phyloP scores from a whole-genome alignment of 2,888 invertebrate genomes.

The Aquatica leii region DNA sequence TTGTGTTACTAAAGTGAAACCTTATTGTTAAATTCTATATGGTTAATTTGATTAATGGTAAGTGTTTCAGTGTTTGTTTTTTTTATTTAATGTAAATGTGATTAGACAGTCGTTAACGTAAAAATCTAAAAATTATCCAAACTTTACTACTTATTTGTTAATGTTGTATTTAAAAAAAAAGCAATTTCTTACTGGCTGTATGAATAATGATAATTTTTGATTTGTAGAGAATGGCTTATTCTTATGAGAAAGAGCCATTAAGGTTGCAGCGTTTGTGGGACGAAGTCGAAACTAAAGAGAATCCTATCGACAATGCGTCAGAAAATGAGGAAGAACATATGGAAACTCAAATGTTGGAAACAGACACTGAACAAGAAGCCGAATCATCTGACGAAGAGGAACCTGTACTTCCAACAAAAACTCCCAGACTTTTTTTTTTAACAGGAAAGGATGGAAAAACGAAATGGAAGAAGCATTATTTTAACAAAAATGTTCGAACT shows the following conservation, averaged over 20 bases:
- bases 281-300: too few species aligned
- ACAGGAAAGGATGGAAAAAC: not conserved
- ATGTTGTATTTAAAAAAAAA: too few species aligned
- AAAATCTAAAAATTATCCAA: too few species aligned
- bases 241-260: not conserved
- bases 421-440: not conserved
- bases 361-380: not conserved
- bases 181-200: too few species aligned
- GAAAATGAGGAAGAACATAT: too few species aligned
- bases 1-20: not conserved
- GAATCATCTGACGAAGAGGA: not conserved
- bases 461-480: not conserved
- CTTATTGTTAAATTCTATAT: not conserved
- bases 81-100: not conserved
- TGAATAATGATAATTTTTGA: too few species aligned
- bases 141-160: too few species aligned
- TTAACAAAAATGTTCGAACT: not conserved
- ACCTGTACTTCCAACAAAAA: not conserved
- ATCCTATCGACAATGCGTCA: too few species aligned
- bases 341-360: too few species aligned
- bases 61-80: not conserved
- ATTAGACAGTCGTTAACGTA: not conserved
- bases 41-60: not conserved
- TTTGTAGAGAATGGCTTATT: not conserved
- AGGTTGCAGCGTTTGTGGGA: too few species aligned